Conservation (phyloP, 2,113 vertebrate genomes). For the Tringa solitaria region DNA sequence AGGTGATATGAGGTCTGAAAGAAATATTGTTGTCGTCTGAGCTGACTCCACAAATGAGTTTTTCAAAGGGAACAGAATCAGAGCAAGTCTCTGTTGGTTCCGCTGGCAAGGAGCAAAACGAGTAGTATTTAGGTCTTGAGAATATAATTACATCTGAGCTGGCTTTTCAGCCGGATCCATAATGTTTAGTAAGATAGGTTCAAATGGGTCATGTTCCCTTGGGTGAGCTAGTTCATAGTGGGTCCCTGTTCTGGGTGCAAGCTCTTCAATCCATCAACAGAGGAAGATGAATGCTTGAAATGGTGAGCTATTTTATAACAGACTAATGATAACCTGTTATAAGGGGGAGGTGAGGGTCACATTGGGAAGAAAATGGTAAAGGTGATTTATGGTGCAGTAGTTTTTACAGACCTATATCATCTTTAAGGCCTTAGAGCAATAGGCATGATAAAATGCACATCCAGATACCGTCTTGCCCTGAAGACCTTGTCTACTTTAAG, state of each 20-base stretch:
- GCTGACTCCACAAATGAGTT: not conserved
- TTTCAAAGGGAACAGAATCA: not conserved
- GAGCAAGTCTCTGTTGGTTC: not conserved
- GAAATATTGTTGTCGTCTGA: not conserved
- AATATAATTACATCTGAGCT: constrained; percentile 9
- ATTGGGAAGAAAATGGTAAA: not conserved
- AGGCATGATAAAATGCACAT: not conserved
- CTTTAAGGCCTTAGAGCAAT: not conserved
- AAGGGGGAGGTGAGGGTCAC: not conserved
- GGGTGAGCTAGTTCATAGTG: not conserved
- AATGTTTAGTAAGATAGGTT: not conserved
- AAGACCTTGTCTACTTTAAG: not conserved
- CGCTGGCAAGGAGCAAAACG: not conserved
- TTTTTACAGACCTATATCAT: not conserved
- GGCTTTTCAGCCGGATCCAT: not conserved
- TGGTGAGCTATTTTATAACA: not conserved
- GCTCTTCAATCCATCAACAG: not conserved
- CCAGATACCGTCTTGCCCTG: not conserved
- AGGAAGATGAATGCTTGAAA: not conserved
- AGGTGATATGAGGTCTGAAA: not conserved
- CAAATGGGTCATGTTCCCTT: not conserved
- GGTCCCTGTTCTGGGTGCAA: not conserved
- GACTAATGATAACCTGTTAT: not conserved
- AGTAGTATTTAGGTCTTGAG: not conserved
- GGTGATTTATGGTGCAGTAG: not conserved